Base-by-base conservation (phyloP, 2,888 invertebrate genomes). In the Rhynchonema sp. region DNA sequence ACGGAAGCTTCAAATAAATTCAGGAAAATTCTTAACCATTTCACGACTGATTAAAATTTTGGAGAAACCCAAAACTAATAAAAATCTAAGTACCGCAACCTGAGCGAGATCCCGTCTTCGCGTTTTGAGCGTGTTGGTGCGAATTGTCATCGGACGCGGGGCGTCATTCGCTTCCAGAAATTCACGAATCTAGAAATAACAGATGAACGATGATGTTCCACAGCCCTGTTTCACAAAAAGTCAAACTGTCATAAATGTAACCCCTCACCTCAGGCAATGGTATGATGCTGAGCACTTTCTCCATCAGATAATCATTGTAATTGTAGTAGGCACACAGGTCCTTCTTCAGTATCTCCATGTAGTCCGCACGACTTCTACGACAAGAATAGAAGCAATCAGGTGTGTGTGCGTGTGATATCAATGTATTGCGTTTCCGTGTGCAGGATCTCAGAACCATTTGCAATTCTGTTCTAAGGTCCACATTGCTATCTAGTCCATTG, bases 251-350 rank as follows among this genome's bases (percentile, higher is more conserved):
- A 38, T 13, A 38, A 38, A 38, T 17, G 17, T 17, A 38, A 6
- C 38, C 9, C 59, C 53, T n/a, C 60, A 70, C 66, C 63, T 91
- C 89, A 63, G 82, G 81, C 1, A 87, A 75, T 1, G 87, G 83
- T 72, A 94, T 91, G 69, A 92, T 80, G 69, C 90, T 83, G 82
- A 92, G 84, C 1, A 98, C 77, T 70, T 84, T 84, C 66, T 84
- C 84, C 86, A 99, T 92, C 23, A 99, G 77, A 74, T 86, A 99
- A 60, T 86, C 84, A 77, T 98, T 99, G 74, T 99, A 99, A 71
- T 88, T 88, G 78, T 94, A 98, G 74, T 92, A 94, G 29, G 81
- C 79, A 70, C 92, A 92, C 57, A 98, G 79, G 77, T 98, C 94
- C 67, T 81, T 81, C 59, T 80, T 80, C 46, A 98, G 78, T 57